phyloP scores from a whole-genome alignment of 2,888 invertebrate genomes.

The Drosophila bunnanda region DNA sequence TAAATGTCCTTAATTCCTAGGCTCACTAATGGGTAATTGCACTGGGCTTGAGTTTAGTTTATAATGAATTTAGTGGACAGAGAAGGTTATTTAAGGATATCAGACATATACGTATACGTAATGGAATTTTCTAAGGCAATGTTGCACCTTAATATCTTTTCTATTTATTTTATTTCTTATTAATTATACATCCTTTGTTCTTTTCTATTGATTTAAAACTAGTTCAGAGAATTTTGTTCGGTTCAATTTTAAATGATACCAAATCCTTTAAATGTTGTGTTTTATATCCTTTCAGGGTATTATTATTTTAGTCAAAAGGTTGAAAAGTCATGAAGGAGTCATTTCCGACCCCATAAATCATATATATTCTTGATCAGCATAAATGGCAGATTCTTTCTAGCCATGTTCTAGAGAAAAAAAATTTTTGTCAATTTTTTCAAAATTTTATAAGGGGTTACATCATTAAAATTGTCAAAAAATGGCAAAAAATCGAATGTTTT shows the following conservation, averaged over 20 bases:
- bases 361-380: not conserved
- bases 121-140: not conserved
- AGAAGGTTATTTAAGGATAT: not conserved
- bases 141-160: not conserved
- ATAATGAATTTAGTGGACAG: not conserved
- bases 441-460: not conserved
- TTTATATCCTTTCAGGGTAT: not conserved
- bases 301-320: not conserved
- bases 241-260: not conserved
- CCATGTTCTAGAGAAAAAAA: not conserved
- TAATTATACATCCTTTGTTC: not conserved
- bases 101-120: not conserved
- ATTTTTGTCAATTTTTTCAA: not conserved
- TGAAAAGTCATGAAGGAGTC: not conserved
- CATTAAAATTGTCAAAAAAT: not conserved
- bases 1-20: not conserved
- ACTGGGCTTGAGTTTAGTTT: not conserved
- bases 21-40: not conserved
- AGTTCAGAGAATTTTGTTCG: not conserved
- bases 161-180: not conserved
- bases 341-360: not conserved
- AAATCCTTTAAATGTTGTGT: not conserved
- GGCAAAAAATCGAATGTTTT: too few relatives aligned
- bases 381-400: not conserved
- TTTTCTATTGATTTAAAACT: not conserved